Percentiles rank a stretch among this genome's conserved stretches.
These are phyloP conservation scores for Stomatorhinus ivindoensis DNA, from an alignment of 2,113 vertebrate genomes.

Conservation along the genomic window DNA sequence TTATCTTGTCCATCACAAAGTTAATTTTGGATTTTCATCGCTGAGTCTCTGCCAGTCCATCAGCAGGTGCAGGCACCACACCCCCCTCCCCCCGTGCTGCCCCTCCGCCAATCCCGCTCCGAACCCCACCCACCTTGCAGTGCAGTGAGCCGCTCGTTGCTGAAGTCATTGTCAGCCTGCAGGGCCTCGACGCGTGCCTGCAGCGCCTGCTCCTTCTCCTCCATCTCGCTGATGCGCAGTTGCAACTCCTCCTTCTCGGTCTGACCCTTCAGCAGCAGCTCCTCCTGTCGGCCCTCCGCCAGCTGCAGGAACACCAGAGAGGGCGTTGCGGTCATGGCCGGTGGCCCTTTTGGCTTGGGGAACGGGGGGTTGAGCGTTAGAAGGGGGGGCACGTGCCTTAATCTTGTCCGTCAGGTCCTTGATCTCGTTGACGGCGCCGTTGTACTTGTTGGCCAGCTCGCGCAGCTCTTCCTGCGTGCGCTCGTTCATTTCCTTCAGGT, in stretches of 20 bases:
- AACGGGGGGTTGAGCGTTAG: neutral
- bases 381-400: conserved; percentile 63
- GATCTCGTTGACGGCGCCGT: conserved; percentile 92
- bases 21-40: neutral
- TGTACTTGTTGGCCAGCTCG: conserved; percentile 95
- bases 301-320: conserved; percentile 50
- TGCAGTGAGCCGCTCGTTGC: conserved; percentile 87
- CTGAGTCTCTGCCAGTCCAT: neutral
- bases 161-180: conserved; percentile 97
- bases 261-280: conserved; percentile 85
- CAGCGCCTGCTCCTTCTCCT: conserved; percentile 94
- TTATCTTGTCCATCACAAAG: neutral
- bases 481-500: conserved; percentile 97
- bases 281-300: conserved; percentile 86
- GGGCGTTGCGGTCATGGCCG: neutral
- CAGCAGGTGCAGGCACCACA: neutral
- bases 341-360: neutral
- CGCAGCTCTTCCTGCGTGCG: conserved; percentile 87
- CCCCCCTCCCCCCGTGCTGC: neutral
- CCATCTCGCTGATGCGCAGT: conserved; percentile 90
- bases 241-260: conserved; percentile 88
- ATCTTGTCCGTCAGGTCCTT: conserved; percentile 95
- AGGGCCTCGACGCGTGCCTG: conserved; percentile 95
- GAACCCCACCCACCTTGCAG: conserved; percentile 73
- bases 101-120: conserved; percentile 9